Conservation (phyloP, 2,113 vertebrate genomes). For the Periophthalmodon schlosseri region DNA sequence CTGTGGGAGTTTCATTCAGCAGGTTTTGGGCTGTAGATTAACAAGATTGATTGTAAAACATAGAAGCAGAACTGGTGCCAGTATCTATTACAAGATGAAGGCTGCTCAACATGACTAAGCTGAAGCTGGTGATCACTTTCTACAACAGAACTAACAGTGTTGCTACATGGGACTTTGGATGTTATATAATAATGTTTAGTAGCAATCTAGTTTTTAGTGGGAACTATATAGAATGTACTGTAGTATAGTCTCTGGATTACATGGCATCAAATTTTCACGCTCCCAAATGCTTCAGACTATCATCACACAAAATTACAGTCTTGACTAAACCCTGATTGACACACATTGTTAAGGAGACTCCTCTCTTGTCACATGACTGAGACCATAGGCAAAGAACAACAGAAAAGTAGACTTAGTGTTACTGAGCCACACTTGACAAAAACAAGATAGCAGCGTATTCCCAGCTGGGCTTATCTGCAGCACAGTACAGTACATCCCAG, state of each 20-base stretch:
- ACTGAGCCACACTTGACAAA: conserved; percentile 18
- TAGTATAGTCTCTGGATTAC: no score
- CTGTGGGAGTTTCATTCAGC: conserved; percentile 45
- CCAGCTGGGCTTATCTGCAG: conserved; percentile 30
- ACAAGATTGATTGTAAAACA: conserved; percentile 21
- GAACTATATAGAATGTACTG: no score
- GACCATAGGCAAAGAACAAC: conserved; percentile 5
- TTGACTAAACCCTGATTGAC: neutral
- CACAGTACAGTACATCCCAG: conserved; percentile 30
- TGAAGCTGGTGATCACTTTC: neutral
- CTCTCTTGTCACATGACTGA: neutral
- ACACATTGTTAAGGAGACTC: neutral
- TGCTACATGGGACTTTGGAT: no score
- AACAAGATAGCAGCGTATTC: conserved; percentile 32
- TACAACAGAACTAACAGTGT: neutral
- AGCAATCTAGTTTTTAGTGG: no score
- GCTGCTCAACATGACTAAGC: neutral
- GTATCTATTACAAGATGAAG: conserved; percentile 30
- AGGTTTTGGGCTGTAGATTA: conserved; percentile 30
- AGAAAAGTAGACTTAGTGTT: conserved; percentile 5
- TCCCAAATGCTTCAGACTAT: neutral
- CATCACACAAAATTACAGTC: neutral
- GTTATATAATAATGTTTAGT: no score
- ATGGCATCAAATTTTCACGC: neutral
- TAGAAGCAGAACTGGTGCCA: conserved; percentile 1